Base-by-base conservation (phyloP, 2,113 vertebrate species). In the Nesospiza acunhae region DNA sequence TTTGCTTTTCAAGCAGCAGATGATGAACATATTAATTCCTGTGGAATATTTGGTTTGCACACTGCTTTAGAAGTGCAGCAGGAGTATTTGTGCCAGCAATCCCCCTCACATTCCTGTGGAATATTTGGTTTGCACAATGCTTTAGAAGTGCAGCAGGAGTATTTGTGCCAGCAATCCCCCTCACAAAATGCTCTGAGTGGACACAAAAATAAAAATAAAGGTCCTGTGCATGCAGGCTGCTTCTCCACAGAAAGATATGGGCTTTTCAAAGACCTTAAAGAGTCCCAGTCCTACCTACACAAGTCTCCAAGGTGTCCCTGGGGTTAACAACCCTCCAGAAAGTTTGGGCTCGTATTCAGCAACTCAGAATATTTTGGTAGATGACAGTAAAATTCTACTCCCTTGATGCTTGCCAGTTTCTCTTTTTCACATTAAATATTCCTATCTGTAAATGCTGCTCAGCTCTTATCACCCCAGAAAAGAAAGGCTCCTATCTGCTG, bases 161-260 rank as follows among this genome's bases (percentile, higher is more conserved):
- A 2, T 55, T 79, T 37, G 78, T 73, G 22, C 11, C 6, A 2
- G 41, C n/a, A 35, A 44, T 16, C 4, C 2, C 31, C 22, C 21
- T 37, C 59, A 33, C 33, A 15, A 53, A 28, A 20, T 11, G 1
- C 26, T 26, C 23, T 20, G 14, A 14, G 6, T 8, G 44, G 37
- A 33, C 10, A 10, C 8, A 1, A 2, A 20, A 17, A 47, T 64
- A 44, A 15, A 69, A 72, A 47, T 50, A 14, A 33, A 66, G 6
- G 17, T 15, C 24, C 39, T 28, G 7, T 10, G 24, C 24, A 17
- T 1, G 2, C 17, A 31, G 27, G 27, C 15, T 90, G 39, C 74
- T 79, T 41, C 44, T 58, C 46, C 28, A 64, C 30, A 23, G 18
- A 31, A 64, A 22, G 4, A 26, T 4, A 3, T 0, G 0, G 5